A percentile compares a stretch with the other conserved stretches of the same genome.
Conservation (phyloP, 2,888 invertebrate species). For the Colletes collaris region DNA sequence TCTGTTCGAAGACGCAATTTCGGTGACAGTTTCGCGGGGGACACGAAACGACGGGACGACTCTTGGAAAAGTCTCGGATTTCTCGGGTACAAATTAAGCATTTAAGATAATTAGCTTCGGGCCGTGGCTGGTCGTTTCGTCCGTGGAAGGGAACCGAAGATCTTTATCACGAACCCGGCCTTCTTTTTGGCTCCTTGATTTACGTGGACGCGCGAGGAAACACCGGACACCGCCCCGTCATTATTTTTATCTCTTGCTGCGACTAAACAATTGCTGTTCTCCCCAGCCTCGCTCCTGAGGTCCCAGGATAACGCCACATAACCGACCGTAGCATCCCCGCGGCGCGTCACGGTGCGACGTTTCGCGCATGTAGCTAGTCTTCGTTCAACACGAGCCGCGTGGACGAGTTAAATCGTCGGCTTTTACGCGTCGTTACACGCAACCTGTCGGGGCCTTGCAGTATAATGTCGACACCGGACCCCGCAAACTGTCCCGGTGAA, state of each 20-base stretch:
- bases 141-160: slow-evolving; percentile 40
- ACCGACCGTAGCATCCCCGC: not conserved
- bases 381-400: slow-evolving; percentile 27
- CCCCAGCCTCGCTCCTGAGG: slow-evolving; percentile 8
- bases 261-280: slow-evolving; percentile 54
- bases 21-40: slow-evolving; percentile 15
- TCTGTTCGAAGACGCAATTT: slow-evolving; percentile 40
- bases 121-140: slow-evolving; percentile 50
- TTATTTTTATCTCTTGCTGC: slow-evolving; percentile 58
- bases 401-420: not conserved
- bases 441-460: slow-evolving; percentile 13
- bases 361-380: slow-evolving; percentile 15
- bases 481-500: too few relatives aligned
- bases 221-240: slow-evolving; percentile 16
- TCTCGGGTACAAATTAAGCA: slow-evolving; percentile 67
- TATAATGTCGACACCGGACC: slow-evolving; percentile 11
- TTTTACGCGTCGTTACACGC: slow-evolving; percentile 42
- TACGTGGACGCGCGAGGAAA: slow-evolving; percentile 37
- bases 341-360: slow-evolving; percentile 5
- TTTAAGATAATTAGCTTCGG: slow-evolving; percentile 76
- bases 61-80: slow-evolving; percentile 53
- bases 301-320: not conserved
- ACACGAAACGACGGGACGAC: not conserved
- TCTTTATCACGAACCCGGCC: slow-evolving; percentile 22
- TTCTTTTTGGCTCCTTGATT: slow-evolving; percentile 50